Evolutionary conservation across 2,888 invertebrate genomes (phyloP).

Genomic region (Bembecia ichneumoniformis): DNA sequence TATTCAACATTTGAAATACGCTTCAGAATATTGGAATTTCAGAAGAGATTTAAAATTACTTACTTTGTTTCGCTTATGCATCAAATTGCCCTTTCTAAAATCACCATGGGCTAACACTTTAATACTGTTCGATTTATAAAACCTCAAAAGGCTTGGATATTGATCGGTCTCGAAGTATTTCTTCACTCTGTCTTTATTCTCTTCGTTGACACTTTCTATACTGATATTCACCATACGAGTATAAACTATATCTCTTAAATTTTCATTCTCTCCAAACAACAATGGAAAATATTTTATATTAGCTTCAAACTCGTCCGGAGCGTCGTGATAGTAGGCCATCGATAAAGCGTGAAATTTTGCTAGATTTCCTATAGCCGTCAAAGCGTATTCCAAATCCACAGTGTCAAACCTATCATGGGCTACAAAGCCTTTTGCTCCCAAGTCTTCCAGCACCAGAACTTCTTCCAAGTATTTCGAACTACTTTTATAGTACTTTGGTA

Average conservation of each 20-base stretch:
- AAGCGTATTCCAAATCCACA: conserved; percentile 26
- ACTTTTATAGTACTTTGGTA: conserved; percentile 16
- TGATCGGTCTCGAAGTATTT: background rate
- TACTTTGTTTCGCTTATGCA: conserved; percentile 8
- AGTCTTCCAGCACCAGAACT: conserved; percentile 24
- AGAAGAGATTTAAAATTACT: background rate
- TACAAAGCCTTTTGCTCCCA: conserved; percentile 22
- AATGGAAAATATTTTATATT: background rate
- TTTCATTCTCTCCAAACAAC: background rate
- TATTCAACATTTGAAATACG: too few species aligned
- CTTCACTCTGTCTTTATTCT: background rate
- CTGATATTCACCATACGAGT: background rate
- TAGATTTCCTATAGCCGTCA: conserved; percentile 18
- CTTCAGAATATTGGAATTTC: too few species aligned
- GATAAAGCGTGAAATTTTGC: conserved; percentile 38
- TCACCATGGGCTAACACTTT: conserved; percentile 17
- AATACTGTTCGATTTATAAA: background rate
- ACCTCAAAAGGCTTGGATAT: background rate
- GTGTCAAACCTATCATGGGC: conserved; percentile 23
- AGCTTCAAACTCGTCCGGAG: conserved; percentile 23
- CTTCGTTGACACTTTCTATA: background rate
- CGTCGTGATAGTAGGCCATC: conserved; percentile 24
- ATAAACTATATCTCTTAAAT: background rate
- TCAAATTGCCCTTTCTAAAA: conserved; percentile 19
- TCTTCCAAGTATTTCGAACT: conserved; percentile 11